Conservation (phyloP, 2,888 invertebrate species). For the Lobophora halterata region DNA sequence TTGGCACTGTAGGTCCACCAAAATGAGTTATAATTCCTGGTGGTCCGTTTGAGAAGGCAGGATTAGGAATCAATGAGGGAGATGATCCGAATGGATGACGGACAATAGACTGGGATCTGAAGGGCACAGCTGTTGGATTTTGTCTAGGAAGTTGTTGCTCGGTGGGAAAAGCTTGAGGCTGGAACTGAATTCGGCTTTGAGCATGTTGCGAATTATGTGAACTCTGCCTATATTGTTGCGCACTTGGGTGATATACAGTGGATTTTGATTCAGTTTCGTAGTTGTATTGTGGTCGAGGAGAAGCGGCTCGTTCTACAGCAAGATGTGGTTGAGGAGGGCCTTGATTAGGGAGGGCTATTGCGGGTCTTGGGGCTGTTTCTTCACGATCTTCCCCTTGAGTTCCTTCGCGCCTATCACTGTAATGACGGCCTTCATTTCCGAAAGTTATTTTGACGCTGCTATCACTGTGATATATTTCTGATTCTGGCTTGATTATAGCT, state of each 20-base stretch:
- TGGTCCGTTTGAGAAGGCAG: constrained; percentile 54
- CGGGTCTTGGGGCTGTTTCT: constrained; percentile 84
- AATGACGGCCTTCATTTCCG: constrained; percentile 82
- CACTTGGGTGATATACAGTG: constrained; percentile 40
- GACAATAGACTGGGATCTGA: constrained; percentile 55
- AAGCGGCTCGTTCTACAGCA: constrained; percentile 52
- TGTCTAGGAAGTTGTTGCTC: constrained; percentile 72
- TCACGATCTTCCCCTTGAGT: constrained; percentile 69
- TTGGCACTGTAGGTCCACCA: constrained; percentile 53
- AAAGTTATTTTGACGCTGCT: constrained; percentile 92
- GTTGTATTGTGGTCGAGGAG: constrained; percentile 48
- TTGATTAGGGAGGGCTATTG: constrained; percentile 77
- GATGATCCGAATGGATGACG: constrained; percentile 61
- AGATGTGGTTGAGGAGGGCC: constrained; percentile 47
- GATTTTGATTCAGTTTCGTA: constrained; percentile 48
- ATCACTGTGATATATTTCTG: constrained; percentile 90
- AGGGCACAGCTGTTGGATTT: constrained; percentile 61
- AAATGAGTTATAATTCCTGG: constrained; percentile 52
- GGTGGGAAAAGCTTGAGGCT: constrained; percentile 61
- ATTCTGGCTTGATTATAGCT: constrained; percentile 92
- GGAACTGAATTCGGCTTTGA: constrained; percentile 72
- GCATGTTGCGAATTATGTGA: constrained; percentile 53
- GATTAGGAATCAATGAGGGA: constrained; percentile 48
- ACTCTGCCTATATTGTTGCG: constrained; percentile 51
- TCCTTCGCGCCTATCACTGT: constrained; percentile 61